These are phyloP conservation scores for Gandaritis pyraliata DNA, from an alignment of 2,888 invertebrate species.

Conservation along the genomic window DNA sequence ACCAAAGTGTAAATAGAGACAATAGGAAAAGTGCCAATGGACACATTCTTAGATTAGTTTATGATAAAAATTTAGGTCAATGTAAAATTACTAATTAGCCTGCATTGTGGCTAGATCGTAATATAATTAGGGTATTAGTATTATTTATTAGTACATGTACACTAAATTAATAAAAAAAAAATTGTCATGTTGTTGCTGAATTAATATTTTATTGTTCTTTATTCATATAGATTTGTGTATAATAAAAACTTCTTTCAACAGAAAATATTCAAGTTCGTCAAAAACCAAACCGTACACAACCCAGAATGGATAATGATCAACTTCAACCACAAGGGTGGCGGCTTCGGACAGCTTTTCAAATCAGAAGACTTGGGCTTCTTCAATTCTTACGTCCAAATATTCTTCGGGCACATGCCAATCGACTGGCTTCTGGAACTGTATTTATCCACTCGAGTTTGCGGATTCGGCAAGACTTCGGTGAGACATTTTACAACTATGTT, in stretches of 20 bases:
- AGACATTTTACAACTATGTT: constrained; percentile 52
- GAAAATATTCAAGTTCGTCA: constrained; percentile 65
- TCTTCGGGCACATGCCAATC: constrained; percentile 97
- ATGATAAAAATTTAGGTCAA: too few relatives aligned
- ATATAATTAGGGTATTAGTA: too few relatives aligned
- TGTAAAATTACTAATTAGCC: too few relatives aligned
- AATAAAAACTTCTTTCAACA: constrained; percentile 35
- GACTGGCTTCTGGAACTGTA: constrained; percentile 98
- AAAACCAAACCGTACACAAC: constrained; percentile 49
- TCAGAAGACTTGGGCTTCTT: constrained; percentile 88
- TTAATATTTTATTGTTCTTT: too few relatives aligned
- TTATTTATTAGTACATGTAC: too few relatives aligned
- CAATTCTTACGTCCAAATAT: constrained; percentile 94
- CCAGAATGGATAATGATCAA: constrained; percentile 96
- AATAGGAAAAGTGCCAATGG: too few relatives aligned
- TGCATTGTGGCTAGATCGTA: too few relatives aligned
- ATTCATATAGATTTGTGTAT: neutral
- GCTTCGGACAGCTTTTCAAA: constrained; percentile 97
- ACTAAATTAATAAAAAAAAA: too few relatives aligned
- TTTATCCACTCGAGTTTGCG: constrained; percentile 95
- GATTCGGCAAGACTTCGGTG: constrained; percentile 89
- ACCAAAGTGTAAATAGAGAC: too few relatives aligned
- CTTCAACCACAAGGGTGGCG: constrained; percentile 95
- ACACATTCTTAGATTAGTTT: too few relatives aligned
- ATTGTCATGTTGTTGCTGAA: too few relatives aligned